phyloP scores from a whole-genome alignment of 2,113 vertebrate species.

The Neodon shergylaensis region DNA sequence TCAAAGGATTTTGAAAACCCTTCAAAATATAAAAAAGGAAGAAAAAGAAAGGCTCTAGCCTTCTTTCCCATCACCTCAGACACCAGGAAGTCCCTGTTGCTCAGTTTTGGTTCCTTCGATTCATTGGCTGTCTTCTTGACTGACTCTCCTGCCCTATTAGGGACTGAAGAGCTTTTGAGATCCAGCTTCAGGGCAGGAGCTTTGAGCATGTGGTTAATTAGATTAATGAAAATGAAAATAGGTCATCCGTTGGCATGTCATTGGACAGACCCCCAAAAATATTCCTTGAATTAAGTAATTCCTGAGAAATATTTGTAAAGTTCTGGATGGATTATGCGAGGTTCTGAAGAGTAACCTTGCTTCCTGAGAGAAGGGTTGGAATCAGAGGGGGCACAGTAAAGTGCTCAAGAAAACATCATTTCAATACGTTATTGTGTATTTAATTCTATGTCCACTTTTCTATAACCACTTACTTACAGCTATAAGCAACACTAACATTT shows the following conservation, averaged over 20 bases:
- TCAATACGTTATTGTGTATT: background rate
- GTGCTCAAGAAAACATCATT: background rate
- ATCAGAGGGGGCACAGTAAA: background rate
- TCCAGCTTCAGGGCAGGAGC: background rate
- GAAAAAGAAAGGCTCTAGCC: background rate
- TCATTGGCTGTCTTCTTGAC: background rate
- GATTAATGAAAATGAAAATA: background rate
- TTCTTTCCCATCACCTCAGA: background rate
- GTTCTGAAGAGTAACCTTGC: background rate
- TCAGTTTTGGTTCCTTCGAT: background rate
- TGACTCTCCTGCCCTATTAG: background rate
- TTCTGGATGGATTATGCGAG: background rate
- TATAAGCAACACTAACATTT: background rate
- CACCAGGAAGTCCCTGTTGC: background rate
- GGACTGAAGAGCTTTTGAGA: background rate
- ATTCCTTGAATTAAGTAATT: conserved; percentile 12
- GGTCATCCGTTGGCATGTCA: background rate
- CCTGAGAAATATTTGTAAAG: background rate
- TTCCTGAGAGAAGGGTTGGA: background rate
- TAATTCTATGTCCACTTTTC: background rate
- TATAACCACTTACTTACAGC: background rate
- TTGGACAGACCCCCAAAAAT: background rate
- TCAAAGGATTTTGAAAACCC: background rate
- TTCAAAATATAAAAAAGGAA: background rate
- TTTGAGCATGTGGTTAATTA: background rate